Percentiles rank a stretch among this genome's conserved stretches.
These are phyloP conservation scores for Atrina japonica DNA, from an alignment of 2,888 invertebrate species.

Conservation along the genomic window DNA sequence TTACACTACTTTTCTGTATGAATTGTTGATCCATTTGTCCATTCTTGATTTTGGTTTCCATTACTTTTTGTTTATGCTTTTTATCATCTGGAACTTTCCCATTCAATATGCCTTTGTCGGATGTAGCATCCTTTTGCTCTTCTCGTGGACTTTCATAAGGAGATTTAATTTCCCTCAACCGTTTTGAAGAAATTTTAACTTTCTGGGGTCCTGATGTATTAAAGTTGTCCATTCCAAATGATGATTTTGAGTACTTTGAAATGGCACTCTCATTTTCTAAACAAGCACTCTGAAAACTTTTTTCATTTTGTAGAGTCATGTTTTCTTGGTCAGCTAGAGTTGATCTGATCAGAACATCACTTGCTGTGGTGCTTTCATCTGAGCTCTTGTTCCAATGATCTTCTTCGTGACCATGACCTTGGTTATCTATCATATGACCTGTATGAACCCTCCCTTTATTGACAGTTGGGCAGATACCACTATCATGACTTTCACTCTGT, in stretches of 20 bases:
- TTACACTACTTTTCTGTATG: too few relatives aligned
- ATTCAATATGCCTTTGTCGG: neutral
- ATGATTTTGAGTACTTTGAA: constrained; percentile 59
- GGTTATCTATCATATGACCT: constrained; percentile 20
- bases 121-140: constrained; percentile 29
- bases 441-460: constrained; percentile 50
- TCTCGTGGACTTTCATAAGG: constrained; percentile 59
- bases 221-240: constrained; percentile 62
- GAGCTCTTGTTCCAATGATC: constrained; percentile 50
- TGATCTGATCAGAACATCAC: constrained; percentile 66
- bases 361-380: constrained; percentile 67
- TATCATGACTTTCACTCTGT: constrained; percentile 54
- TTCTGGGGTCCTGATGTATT: constrained; percentile 65
- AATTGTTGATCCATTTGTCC: neutral
- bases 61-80: too few relatives aligned
- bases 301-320: constrained; percentile 38
- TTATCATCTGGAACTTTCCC: constrained; percentile 46
- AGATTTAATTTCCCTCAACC: constrained; percentile 68
- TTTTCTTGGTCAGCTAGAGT: constrained; percentile 56
- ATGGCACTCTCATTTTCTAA: constrained; percentile 44
- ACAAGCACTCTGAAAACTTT: constrained; percentile 37
- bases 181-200: constrained; percentile 69
- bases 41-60: constrained; percentile 1
- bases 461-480: constrained; percentile 59
- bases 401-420: constrained; percentile 19